Percentiles rank a stretch among this genome's conserved stretches.
Evolutionary conservation across 1,140 invertebrate genomes (phyloP).

Genomic region (Helicoverpa zea): DNA sequence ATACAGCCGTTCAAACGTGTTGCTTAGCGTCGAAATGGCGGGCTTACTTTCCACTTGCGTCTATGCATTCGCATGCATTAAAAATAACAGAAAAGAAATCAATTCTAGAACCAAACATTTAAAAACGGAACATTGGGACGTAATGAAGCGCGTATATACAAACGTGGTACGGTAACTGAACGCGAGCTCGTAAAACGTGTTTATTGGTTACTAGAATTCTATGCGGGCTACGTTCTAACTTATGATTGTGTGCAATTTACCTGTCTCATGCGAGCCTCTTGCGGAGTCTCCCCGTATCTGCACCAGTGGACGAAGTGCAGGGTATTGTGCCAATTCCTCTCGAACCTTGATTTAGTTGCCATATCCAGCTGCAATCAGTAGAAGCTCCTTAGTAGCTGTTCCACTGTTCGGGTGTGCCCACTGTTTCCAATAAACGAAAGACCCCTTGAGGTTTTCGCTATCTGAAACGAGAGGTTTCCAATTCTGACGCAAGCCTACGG

Average conservation of each 20-base stretch:
- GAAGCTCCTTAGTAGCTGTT: constrained; percentile 84
- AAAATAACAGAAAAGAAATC: constrained; percentile 8
- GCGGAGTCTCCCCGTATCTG: constrained; percentile 89
- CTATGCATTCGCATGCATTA: constrained; percentile 44
- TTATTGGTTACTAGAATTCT: constrained; percentile 59
- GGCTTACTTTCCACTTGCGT: constrained; percentile 37
- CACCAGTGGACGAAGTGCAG: constrained; percentile 91
- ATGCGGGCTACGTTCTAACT: constrained; percentile 3
- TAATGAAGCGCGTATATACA: constrained; percentile 21
- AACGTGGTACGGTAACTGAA: constrained; percentile 21
- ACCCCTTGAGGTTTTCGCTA: constrained; percentile 79
- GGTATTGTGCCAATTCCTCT: constrained; percentile 89
- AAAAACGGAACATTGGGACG: constrained; percentile 27
- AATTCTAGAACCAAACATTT: constrained; percentile 64
- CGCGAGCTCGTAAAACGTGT: constrained; percentile 20
- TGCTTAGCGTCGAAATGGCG: constrained; percentile 23
- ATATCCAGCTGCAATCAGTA: constrained; percentile 87
- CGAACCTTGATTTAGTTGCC: constrained; percentile 86
- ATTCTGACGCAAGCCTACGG: constrained; percentile 83
- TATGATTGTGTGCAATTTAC: constrained; percentile 74
- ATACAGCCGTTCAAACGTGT: constrained; percentile 36
- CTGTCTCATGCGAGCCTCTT: constrained; percentile 89
- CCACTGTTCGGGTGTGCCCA: constrained; percentile 69
- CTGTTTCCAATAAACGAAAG: constrained; percentile 79
- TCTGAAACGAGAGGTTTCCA: constrained; percentile 86